Conservation (phyloP, 2,888 invertebrate species). For the Geophilus truncorum region DNA sequence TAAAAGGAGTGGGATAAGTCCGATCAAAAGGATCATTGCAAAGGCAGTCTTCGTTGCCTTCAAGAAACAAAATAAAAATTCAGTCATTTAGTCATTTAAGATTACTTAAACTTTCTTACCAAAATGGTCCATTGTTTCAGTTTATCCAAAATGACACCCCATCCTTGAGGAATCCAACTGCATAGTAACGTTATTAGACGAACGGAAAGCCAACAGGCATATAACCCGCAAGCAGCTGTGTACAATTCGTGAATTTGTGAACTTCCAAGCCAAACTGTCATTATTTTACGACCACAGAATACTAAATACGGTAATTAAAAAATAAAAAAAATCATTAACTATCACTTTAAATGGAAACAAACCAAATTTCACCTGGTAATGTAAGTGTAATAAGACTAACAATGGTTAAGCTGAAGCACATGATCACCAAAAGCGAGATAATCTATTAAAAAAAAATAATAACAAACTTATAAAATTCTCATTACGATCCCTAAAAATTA, state of each 20-base stretch:
- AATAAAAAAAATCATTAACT: too few species aligned
- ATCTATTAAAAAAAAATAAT: slow-evolving; percentile 45
- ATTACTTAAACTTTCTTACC: slow-evolving; percentile 43
- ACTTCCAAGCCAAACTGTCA: slow-evolving; percentile 76
- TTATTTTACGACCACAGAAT: slow-evolving; percentile 79
- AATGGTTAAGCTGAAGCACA: slow-evolving; percentile 76
- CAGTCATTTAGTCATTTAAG: slow-evolving; percentile 39
- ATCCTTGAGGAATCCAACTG: slow-evolving; percentile 85
- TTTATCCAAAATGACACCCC: slow-evolving; percentile 54
- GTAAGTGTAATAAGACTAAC: slow-evolving; percentile 79
- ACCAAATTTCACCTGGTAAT: slow-evolving; percentile 59
- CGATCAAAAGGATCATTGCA: slow-evolving; percentile 65
- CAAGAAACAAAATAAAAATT: slow-evolving; percentile 36
- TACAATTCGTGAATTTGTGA: slow-evolving; percentile 83
- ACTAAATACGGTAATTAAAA: slow-evolving; percentile 53
- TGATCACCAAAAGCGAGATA: slow-evolving; percentile 61
- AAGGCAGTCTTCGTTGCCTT: slow-evolving; percentile 68
- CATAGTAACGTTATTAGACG: slow-evolving; percentile 74
- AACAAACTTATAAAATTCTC: not conserved
- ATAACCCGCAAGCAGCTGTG: slow-evolving; percentile 90
- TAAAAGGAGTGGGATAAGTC: slow-evolving; percentile 84
- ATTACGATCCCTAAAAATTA: not conserved
- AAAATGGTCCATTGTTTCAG: slow-evolving; percentile 45
- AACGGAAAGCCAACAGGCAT: slow-evolving; percentile 89
- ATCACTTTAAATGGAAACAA: too few species aligned